phyloP scores from a whole-genome alignment of 2,113 vertebrate species.

The Centropus bengalensis region DNA sequence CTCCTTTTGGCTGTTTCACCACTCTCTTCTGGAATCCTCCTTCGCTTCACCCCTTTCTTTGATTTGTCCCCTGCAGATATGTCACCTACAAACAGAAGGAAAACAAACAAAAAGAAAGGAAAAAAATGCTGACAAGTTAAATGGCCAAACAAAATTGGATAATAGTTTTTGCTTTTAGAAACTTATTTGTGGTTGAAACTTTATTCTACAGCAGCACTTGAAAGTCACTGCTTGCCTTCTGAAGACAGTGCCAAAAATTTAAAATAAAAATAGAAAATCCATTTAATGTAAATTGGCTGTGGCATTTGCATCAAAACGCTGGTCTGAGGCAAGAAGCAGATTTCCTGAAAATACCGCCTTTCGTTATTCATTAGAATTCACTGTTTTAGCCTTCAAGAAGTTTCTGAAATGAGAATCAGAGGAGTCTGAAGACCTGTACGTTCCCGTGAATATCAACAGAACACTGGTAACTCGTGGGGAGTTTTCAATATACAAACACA shows the following conservation, averaged over 20 bases:
- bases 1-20: conserved; percentile 95
- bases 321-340: neutral
- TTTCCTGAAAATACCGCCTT: neutral
- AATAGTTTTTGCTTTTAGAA: neutral
- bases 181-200: neutral
- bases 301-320: neutral
- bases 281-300: neutral
- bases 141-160: neutral
- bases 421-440: neutral
- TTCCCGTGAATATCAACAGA: neutral
- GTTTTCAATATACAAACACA: neutral
- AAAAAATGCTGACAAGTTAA: neutral
- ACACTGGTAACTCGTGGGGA: neutral
- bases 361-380: neutral
- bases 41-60: conserved; percentile 93
- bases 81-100: conserved; percentile 73
- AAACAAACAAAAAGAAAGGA: accelerated
- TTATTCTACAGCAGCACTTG: neutral
- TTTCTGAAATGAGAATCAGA: neutral
- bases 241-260: neutral
- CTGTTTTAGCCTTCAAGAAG: neutral
- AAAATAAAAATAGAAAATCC: neutral
- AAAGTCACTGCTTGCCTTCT: neutral
- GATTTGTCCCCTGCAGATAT: conserved; percentile 84
- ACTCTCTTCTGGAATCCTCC: conserved; percentile 86